Base-by-base conservation (phyloP, 1,140 invertebrate genomes). In the Tenebrio molitor region DNA sequence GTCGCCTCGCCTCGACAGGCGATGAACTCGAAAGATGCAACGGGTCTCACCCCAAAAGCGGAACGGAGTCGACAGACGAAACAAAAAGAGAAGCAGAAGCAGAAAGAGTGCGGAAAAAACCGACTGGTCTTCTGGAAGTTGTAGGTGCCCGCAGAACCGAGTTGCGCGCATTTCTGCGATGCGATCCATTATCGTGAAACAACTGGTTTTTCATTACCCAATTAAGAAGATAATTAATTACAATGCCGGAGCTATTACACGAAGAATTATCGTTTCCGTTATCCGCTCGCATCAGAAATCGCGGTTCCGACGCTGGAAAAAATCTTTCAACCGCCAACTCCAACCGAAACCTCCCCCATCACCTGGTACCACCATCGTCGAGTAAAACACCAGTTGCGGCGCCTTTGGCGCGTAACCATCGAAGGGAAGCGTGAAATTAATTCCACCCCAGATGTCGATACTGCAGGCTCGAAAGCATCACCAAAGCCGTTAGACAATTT, bases 321-420 rank as follows among this genome's bases (percentile, higher is more conserved):
- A 29, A 8, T 4, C 25, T 3, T 29, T 29, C n/a, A n/a, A n/a
- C n/a, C n/a, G 16, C 42, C 44, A 50, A 6, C 19, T 21, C 16
- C 44, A 50, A 50, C 44, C 44, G 44, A 50, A 50, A 50, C 16
- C 44, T 19, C 21, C 23, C 46, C 21, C 41, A 68, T 50, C 42
- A 68, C 66, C 66, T 50, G 66, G 64, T 67, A 44, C 64, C 64
- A 42, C 29, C 19, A 67, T 67, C 39, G 14, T n/a, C 25, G 25
- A 29, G 42, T 63, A 63, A 50, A 50, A 50, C 44, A 50, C 44
- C 44, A 42, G 44, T 50, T 21, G 44, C 44, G 8, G 21, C 17
- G 17, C 17, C 44, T 19, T 50, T 21, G 5, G n/a, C 44, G 16
- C 44, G 44, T 3, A 29, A 29, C 3, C 25, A 8, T 8, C 3